Conservation (phyloP, 2,113 vertebrate species). For the Neoarius graeffei region DNA sequence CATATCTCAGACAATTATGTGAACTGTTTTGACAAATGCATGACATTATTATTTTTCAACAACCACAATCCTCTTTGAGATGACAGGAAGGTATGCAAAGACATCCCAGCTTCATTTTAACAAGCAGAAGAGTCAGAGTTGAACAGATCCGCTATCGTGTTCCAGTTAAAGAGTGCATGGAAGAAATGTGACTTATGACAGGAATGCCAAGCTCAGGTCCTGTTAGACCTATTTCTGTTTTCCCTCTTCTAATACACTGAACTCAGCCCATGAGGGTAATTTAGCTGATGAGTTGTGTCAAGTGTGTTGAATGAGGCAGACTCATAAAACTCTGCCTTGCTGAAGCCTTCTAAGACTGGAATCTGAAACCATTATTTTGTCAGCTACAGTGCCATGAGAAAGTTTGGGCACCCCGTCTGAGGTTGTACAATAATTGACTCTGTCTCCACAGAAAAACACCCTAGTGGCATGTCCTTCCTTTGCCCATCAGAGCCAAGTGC, state of each 20-base stretch:
- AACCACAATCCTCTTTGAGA: neutral
- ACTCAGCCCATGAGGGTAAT: neutral
- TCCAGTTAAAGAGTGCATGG: neutral
- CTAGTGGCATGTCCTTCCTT: too few species aligned
- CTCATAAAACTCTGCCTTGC: neutral
- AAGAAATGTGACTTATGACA: slow-evolving; percentile 10
- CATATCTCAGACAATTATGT: neutral
- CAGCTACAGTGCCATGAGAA: too few species aligned
- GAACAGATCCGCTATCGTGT: slow-evolving; percentile 2
- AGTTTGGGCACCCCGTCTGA: too few species aligned
- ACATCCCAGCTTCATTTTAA: slow-evolving; percentile 19
- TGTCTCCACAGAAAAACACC: too few species aligned
- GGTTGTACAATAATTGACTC: too few species aligned
- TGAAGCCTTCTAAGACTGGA: neutral
- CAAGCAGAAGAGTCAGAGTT: neutral
- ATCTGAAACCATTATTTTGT: neutral
- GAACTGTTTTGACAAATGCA: slow-evolving; percentile 25
- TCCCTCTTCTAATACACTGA: slow-evolving; percentile 6
- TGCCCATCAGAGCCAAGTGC: too few species aligned
- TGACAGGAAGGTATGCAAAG: neutral
- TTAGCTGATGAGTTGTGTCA: neutral
- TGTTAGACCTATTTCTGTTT: slow-evolving; percentile 7
- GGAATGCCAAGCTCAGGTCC: neutral
- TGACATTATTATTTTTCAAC: slow-evolving; percentile 1
- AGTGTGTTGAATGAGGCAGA: neutral